These are phyloP conservation scores for Zoanthus sansibaricus DNA, from an alignment of 92 coral and sea anemone species.

Conservation along the genomic window DNA sequence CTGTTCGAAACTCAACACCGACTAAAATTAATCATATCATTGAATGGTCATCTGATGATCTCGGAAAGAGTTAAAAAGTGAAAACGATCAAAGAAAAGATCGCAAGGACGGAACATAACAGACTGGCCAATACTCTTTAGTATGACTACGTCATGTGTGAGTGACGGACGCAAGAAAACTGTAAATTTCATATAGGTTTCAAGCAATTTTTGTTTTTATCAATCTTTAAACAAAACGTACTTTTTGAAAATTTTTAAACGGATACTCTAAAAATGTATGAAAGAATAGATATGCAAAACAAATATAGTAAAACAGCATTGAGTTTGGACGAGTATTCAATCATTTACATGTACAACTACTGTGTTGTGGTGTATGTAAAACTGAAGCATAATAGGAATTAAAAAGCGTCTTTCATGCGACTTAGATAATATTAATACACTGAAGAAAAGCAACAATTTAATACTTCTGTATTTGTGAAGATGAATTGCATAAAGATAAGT, in stretches of 20 bases:
- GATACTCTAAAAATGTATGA: constrained; percentile 1
- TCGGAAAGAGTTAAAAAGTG: constrained; percentile 12
- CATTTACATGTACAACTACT: background rate
- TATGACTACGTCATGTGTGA: background rate
- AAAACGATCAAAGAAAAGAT: background rate
- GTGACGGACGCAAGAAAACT: constrained; percentile 10
- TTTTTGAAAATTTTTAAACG: constrained; percentile 17
- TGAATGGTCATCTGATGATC: constrained; percentile 34
- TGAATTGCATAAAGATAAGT: background rate
- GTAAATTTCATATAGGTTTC: background rate
- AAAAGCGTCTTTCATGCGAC: background rate
- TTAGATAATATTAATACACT: background rate
- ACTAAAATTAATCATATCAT: constrained; percentile 29
- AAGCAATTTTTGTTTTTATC: constrained; percentile 1
- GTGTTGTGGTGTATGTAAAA: background rate
- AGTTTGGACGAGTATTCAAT: constrained; percentile 1
- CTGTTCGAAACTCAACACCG: constrained; percentile 22
- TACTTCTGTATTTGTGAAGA: background rate
- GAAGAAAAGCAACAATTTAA: background rate
- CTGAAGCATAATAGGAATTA: background rate
- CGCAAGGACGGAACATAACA: background rate
- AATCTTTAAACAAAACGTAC: constrained; percentile 17
- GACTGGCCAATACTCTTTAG: background rate
- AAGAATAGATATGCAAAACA: background rate
- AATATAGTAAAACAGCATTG: constrained; percentile 1